These are phyloP conservation scores for Parnassius apollo DNA, from an alignment of 2,888 invertebrate species.

Conservation along the genomic window DNA sequence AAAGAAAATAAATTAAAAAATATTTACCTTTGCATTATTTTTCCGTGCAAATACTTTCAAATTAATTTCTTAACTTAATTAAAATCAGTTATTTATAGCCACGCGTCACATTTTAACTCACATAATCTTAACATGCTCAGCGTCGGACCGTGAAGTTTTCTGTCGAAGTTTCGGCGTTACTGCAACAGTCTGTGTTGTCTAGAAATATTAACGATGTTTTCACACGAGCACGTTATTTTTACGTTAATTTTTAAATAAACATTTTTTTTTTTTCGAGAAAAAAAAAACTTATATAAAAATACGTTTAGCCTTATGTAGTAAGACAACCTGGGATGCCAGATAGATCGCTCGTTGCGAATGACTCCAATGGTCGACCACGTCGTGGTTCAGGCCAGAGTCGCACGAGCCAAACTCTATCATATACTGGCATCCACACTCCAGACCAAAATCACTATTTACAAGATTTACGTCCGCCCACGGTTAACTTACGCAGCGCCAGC, in stretches of 20 bases:
- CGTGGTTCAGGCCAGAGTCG: too few relatives aligned
- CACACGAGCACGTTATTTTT: constrained; percentile 9
- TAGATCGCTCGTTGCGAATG: too few relatives aligned
- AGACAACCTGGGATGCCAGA: too few relatives aligned
- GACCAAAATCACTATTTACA: too few relatives aligned
- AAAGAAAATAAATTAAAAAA: background rate
- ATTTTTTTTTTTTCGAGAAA: background rate
- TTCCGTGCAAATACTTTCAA: background rate
- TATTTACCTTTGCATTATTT: constrained; percentile 16
- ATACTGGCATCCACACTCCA: too few relatives aligned
- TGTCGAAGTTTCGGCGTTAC: constrained; percentile 22
- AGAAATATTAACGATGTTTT: constrained; percentile 1
- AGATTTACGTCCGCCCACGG: too few relatives aligned
- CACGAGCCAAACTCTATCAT: too few relatives aligned
- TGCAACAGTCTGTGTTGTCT: constrained; percentile 13
- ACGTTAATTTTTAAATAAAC: background rate
- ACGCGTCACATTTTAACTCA: constrained; percentile 20
- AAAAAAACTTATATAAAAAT: too few relatives aligned
- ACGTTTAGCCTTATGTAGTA: too few relatives aligned
- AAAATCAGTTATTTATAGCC: background rate
- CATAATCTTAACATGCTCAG: constrained; percentile 16
- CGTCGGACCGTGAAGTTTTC: constrained; percentile 25
- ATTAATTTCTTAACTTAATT: background rate
- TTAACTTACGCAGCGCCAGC: too few relatives aligned
- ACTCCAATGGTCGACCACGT: too few relatives aligned